phyloP scores from a whole-genome alignment of 2,797 vertebrate genomes.

The Manis crassicaudata region DNA sequence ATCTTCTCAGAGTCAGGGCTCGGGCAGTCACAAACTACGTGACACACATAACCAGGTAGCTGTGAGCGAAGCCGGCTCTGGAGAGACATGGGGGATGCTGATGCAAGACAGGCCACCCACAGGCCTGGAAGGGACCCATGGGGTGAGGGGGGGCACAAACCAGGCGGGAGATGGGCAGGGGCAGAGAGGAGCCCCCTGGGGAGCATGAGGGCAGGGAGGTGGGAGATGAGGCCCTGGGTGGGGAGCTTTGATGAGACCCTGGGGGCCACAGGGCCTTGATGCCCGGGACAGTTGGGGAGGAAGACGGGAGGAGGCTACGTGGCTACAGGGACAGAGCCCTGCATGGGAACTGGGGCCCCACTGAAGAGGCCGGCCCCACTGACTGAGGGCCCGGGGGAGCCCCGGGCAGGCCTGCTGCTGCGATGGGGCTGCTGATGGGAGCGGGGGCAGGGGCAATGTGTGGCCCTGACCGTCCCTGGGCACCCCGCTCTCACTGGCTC shows the following conservation, averaged over 20 bases:
- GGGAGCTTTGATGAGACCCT: neutral
- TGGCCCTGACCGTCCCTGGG: neutral
- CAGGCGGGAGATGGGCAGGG: neutral
- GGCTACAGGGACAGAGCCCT: neutral
- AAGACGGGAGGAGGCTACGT: neutral
- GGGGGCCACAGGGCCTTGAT: neutral
- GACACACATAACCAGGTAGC: too few species aligned
- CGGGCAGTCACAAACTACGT: neutral
- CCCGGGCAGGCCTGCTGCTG: too few species aligned
- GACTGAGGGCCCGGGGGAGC: neutral
- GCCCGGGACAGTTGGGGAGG: too few species aligned
- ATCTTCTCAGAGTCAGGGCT: neutral
- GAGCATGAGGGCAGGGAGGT: fast-evolving
- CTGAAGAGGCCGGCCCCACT: neutral
- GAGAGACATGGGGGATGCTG: fast-evolving
- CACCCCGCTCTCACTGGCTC: fast-evolving
- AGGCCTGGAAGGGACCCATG: fast-evolving
- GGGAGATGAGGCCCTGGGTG: fast-evolving
- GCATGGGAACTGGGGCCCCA: too few species aligned
- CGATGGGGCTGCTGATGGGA: fast-evolving
- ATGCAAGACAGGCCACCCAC: neutral
- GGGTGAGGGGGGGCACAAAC: neutral
- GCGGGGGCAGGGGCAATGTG: fast-evolving
- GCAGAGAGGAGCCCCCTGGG: neutral
- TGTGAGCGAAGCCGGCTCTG: neutral